Conservation (phyloP, 2,888 invertebrate species). For the Hydrotaea diabolus region DNA sequence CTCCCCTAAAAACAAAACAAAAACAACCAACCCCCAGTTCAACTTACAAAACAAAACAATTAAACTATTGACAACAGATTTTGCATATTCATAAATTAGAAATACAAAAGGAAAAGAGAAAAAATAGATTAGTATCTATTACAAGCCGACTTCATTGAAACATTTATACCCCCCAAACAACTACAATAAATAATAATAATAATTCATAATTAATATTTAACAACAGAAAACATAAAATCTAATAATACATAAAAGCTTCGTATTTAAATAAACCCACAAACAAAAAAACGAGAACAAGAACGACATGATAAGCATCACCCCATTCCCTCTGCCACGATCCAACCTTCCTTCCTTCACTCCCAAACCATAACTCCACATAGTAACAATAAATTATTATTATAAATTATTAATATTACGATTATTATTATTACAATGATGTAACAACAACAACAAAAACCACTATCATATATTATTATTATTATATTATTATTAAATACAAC, state of each 20-base stretch:
- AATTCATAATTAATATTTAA: slow-evolving; percentile 13
- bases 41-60: neutral
- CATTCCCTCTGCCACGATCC: too few species aligned
- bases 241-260: slow-evolving; percentile 57
- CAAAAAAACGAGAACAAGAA: slow-evolving; percentile 27
- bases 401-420: slow-evolving; percentile 56
- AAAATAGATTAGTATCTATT: neutral
- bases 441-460: slow-evolving; percentile 39
- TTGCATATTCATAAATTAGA: slow-evolving; percentile 16
- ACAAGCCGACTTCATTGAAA: neutral
- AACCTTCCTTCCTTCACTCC: neutral
- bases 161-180: slow-evolving; percentile 34
- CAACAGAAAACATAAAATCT: slow-evolving; percentile 47
- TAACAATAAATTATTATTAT: slow-evolving; percentile 58
- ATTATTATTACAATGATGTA: slow-evolving; percentile 56
- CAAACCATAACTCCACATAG: slow-evolving; percentile 42
- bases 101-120: neutral
- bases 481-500: slow-evolving; percentile 56
- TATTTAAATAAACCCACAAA: slow-evolving; percentile 60
- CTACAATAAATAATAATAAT: slow-evolving; percentile 38
- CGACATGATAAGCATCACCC: neutral
- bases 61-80: neutral
- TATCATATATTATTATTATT: slow-evolving; percentile 59
- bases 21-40: neutral
- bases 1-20: neutral